A percentile compares a stretch with the other conserved stretches of the same genome.
Conservation (phyloP, 2,888 invertebrate species). For the Pogonocherus hispidulus region DNA sequence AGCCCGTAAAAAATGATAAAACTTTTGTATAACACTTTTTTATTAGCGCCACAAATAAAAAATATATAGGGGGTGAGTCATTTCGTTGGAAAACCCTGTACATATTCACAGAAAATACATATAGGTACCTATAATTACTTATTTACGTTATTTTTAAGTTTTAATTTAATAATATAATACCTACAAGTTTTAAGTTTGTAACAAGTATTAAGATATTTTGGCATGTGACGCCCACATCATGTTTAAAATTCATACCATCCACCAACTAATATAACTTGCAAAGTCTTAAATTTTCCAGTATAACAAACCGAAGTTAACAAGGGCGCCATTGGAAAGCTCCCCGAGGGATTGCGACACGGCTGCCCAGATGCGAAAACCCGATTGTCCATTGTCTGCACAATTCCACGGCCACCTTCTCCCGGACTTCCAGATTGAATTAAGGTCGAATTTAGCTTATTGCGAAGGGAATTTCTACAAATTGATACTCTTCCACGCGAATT, state of each 20-base stretch:
- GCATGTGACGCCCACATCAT: no score
- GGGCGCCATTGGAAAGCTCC: constrained; percentile 59
- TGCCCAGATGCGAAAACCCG: constrained; percentile 66
- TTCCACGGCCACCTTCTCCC: constrained; percentile 60
- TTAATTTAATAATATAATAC: no score
- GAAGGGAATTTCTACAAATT: constrained; percentile 60
- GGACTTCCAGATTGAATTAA: constrained; percentile 63
- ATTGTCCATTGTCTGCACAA: constrained; percentile 65
- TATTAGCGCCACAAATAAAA: no score
- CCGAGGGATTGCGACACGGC: constrained; percentile 57
- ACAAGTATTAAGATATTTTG: no score
- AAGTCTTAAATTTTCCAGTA: constrained; percentile 56
- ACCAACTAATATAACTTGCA: constrained; percentile 24
- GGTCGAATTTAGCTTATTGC: constrained; percentile 64
- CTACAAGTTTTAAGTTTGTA: no score
- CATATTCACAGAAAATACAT: no score
- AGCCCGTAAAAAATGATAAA: no score
- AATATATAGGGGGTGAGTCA: no score
- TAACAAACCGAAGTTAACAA: constrained; percentile 60
- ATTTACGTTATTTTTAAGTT: no score
- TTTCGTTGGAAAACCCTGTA: no score
- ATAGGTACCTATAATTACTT: no score
- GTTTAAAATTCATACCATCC: not conserved
- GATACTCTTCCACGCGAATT: constrained; percentile 52
- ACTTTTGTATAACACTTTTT: no score